A percentile compares a stretch with the other conserved stretches of the same genome.
Conservation (phyloP, 2,113 vertebrate species). For the Ammodytes marinus region DNA sequence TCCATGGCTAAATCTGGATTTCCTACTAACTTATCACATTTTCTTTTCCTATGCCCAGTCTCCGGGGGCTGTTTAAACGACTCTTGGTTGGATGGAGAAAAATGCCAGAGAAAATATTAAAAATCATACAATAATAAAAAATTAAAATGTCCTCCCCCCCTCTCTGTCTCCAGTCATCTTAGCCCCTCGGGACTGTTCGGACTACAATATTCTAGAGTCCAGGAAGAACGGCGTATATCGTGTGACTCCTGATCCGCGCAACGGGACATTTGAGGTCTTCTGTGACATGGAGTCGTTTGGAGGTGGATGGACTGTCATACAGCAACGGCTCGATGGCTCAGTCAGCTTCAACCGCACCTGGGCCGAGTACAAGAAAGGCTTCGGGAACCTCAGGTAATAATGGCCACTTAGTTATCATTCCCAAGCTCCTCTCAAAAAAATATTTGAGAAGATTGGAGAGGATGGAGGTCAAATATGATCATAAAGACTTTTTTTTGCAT, state of each 20-base stretch:
- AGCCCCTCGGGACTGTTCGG: constrained; percentile 91
- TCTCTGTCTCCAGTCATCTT: constrained; percentile 69
- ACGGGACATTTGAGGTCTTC: constrained; percentile 89
- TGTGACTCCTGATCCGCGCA: constrained; percentile 88
- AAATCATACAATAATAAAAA: constrained; percentile 42
- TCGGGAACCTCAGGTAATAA: constrained; percentile 88
- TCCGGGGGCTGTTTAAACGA: constrained; percentile 43
- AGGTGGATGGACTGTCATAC: constrained; percentile 95
- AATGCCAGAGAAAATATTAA: constrained; percentile 47
- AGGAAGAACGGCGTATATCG: constrained; percentile 88
- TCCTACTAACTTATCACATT: constrained; percentile 30
- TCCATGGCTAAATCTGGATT: constrained; percentile 37
- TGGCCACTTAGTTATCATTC: background rate
- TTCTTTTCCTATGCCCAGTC: constrained; percentile 24
- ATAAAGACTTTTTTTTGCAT: background rate
- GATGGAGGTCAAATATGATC: too few species aligned
- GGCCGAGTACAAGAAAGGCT: constrained; percentile 94
- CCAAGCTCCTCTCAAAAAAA: background rate
- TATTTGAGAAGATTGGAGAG: background rate
- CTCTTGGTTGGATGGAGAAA: constrained; percentile 25
- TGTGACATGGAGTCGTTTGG: constrained; percentile 95
- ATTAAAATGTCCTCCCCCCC: constrained; percentile 15
- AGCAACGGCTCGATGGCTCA: constrained; percentile 91
- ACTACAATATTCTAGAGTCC: constrained; percentile 85
- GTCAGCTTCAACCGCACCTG: constrained; percentile 94